phyloP scores from a whole-genome alignment of 1,140 invertebrate species.

The Trachymyrmex cornetzi region DNA sequence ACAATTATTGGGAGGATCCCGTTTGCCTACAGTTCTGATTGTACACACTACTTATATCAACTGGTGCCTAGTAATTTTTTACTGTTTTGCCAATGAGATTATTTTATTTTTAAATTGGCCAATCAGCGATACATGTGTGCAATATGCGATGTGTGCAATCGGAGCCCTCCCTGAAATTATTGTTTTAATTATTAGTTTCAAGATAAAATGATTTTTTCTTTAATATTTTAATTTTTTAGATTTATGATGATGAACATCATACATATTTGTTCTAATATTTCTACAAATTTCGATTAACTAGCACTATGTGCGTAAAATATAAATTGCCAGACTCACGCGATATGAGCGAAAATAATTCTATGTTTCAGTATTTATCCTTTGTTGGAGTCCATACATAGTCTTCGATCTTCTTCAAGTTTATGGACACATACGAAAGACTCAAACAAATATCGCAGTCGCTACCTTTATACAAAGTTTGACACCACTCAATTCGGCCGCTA shows the following conservation, averaged over 20 bases:
- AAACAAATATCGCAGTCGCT: constrained; percentile 93
- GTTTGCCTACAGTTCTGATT: no score
- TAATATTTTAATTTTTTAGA: not conserved
- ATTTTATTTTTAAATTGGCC: no score
- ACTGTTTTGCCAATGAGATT: no score
- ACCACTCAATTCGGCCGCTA: constrained; percentile 97
- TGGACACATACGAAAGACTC: constrained; percentile 92
- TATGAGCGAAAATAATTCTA: constrained; percentile 38
- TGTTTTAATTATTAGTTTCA: not conserved
- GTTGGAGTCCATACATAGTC: constrained; percentile 98
- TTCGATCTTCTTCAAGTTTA: constrained; percentile 97
- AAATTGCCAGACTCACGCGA: not conserved
- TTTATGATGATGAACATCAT: not conserved
- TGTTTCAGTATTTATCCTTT: constrained; percentile 96
- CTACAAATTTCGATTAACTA: not conserved
- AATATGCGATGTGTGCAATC: no score
- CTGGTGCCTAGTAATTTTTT: no score
- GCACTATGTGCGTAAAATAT: not conserved
- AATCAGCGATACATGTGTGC: no score
- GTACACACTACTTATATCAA: no score
- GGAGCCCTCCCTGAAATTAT: no score
- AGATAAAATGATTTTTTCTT: not conserved
- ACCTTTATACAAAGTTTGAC: constrained; percentile 97
- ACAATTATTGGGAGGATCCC: not conserved
- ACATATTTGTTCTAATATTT: constrained; percentile 20